Conservation (phyloP, 2,113 vertebrate genomes). For the Fulica atra region DNA sequence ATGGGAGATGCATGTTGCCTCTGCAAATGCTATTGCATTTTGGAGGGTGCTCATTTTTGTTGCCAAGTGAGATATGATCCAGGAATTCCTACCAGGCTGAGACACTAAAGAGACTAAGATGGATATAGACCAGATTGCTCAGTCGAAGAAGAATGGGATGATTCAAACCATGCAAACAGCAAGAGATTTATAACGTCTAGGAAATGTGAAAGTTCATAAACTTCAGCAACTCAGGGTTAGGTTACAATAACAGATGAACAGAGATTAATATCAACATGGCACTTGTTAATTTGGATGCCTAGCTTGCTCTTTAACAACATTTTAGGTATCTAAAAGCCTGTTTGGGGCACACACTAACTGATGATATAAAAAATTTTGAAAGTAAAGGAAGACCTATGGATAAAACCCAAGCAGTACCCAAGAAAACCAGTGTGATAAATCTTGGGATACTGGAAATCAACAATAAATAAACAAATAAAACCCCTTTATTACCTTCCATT, state of each 20-base stretch:
- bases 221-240: constrained; percentile 35
- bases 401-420: neutral
- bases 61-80: constrained; percentile 27
- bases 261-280: constrained; percentile 22
- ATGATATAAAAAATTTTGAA: neutral
- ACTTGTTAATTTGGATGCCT: constrained; percentile 15
- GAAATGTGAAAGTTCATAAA: constrained; percentile 59
- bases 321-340: neutral
- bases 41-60: constrained; percentile 4
- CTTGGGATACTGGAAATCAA: neutral
- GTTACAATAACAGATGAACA: constrained; percentile 54
- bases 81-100: constrained; percentile 1
- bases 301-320: neutral
- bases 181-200: constrained; percentile 35
- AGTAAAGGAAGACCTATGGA: neutral
- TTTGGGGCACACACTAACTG: neutral
- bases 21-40: neutral
- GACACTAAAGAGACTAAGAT: constrained; percentile 38
- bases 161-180: constrained; percentile 40
- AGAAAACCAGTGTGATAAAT: neutral
- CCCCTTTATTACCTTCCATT: neutral
- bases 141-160: neutral
- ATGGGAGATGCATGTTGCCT: neutral
- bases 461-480: neutral
- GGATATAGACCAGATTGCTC: constrained; percentile 47